These are phyloP conservation scores for Globodera rostochiensis DNA, from an alignment of 1,140 invertebrate genomes.

Conservation along the genomic window DNA sequence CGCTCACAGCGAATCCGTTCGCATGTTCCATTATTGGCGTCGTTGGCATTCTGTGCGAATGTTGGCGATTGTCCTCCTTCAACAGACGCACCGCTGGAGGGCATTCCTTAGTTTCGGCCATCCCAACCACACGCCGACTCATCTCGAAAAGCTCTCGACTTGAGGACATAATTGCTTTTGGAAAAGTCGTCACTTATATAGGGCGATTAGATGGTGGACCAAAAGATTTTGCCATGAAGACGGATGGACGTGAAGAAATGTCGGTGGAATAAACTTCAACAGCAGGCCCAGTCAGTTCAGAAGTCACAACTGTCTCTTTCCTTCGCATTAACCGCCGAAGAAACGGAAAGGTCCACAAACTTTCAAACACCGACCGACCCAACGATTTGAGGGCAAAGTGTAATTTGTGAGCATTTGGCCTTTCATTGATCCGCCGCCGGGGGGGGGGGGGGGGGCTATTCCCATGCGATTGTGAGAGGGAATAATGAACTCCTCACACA, in stretches of 20 bases:
- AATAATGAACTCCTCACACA: not conserved
- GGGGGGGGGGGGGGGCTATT: too few species aligned
- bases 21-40: not conserved
- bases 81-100: not conserved
- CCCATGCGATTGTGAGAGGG: not conserved
- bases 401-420: not conserved
- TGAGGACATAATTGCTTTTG: constrained; percentile 3
- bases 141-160: constrained; percentile 37
- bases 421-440: not conserved
- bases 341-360: too few species aligned
- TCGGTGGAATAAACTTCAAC: not conserved
- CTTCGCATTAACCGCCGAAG: not conserved
- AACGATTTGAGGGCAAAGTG: not conserved
- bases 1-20: not conserved
- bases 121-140: constrained; percentile 33
- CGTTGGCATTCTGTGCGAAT: not conserved
- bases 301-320: not conserved
- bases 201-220: not conserved
- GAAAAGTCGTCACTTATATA: constrained; percentile 3
- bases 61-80: constrained; percentile 21
- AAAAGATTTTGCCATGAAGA: not conserved
- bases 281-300: not conserved
- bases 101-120: constrained; percentile 33
- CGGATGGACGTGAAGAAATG: constrained; percentile 25
- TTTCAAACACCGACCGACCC: not conserved